Evolutionary conservation across 2,888 invertebrate species (phyloP).

Genomic region (Acleris laterana): DNA sequence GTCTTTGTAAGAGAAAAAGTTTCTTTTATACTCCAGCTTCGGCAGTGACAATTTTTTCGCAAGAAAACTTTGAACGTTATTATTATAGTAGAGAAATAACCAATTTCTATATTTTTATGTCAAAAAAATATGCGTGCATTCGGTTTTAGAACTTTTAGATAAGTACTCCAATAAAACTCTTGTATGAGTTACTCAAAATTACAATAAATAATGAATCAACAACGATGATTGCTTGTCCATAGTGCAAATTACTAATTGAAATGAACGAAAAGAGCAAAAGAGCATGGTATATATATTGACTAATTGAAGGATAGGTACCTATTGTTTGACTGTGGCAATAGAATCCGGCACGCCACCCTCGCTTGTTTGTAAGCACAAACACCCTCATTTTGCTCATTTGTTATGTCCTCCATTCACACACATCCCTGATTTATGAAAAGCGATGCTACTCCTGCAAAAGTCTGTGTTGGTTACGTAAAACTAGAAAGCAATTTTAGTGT

Average conservation of each 20-base stretch:
- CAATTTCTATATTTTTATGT: conserved; percentile 14
- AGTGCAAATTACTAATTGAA: background rate
- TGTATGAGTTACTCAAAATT: no score
- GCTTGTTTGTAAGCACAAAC: conserved; percentile 22
- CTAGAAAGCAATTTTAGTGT: conserved; percentile 40
- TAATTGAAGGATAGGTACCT: conserved; percentile 39
- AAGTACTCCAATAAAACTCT: background rate
- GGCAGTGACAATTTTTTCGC: conserved; percentile 42
- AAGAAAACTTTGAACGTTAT: conserved; percentile 45
- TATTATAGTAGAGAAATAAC: conserved; percentile 29
- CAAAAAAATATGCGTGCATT: background rate
- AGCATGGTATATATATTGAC: conserved; percentile 24
- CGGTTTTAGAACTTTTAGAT: background rate
- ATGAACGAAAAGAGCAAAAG: conserved; percentile 1
- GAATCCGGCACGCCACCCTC: conserved; percentile 25
- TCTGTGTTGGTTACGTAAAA: conserved; percentile 39
- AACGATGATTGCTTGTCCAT: no score
- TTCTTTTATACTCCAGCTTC: conserved; percentile 43
- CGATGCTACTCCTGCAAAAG: conserved; percentile 31
- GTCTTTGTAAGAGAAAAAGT: conserved; percentile 41
- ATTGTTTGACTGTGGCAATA: conserved; percentile 37
- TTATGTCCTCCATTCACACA: conserved; percentile 39
- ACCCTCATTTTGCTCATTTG: conserved; percentile 33
- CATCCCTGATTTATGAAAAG: conserved; percentile 43
- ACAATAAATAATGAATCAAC: no score